phyloP scores from a whole-genome alignment of 2,113 vertebrate genomes.

The Alosa alosa region DNA sequence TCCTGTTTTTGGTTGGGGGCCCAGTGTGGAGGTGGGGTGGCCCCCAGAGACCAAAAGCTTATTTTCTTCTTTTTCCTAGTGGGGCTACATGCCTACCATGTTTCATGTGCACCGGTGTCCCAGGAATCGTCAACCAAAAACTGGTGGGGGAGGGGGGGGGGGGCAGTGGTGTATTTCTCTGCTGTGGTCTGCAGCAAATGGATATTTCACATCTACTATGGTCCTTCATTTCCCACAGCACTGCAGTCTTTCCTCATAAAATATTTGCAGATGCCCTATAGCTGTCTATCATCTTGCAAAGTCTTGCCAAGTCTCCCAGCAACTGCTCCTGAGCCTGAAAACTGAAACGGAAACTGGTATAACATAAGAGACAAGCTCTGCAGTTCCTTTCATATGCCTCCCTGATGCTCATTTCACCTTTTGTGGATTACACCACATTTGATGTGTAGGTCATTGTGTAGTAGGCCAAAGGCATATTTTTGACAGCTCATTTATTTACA shows the following conservation, averaged over 20 bases:
- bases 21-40: no score
- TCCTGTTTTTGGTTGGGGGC: no score
- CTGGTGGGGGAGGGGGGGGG: no score
- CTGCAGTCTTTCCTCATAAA: background rate
- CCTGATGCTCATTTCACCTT: background rate
- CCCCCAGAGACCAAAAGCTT: no score
- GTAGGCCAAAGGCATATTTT: background rate
- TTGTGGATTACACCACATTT: background rate
- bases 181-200: background rate
- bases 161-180: background rate
- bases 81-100: no score
- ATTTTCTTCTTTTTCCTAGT: no score
- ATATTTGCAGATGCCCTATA: background rate
- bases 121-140: no score
- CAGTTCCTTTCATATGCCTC: background rate
- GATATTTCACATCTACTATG: background rate
- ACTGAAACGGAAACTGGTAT: background rate
- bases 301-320: background rate
- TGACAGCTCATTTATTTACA: background rate
- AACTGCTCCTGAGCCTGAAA: background rate
- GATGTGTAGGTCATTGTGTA: background rate
- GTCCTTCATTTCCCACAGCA: background rate
- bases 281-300: background rate
- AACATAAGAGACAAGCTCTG: background rate
- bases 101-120: no score